These are phyloP conservation scores for Pollicipes pollicipes DNA, from an alignment of 1,140 invertebrate species.

Conservation along the genomic window DNA sequence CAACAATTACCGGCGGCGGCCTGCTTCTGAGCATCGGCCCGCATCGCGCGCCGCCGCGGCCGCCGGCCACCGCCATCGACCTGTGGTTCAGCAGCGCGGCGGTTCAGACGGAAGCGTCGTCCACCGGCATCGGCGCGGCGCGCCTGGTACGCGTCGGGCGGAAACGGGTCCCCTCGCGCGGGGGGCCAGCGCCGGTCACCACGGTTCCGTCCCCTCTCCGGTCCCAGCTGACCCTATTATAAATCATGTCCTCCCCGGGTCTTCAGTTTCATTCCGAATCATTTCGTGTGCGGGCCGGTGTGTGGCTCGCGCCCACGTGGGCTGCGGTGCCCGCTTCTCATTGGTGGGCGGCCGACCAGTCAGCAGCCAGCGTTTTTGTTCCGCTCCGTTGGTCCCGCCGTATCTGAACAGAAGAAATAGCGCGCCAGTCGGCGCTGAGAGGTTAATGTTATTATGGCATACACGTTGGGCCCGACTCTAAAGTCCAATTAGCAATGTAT, in stretches of 20 bases:
- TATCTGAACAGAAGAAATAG: not conserved
- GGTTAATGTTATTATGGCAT: slow-evolving; percentile 2
- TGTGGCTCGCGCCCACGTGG: slow-evolving; percentile 4
- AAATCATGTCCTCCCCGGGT: not conserved
- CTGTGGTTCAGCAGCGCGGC: not conserved
- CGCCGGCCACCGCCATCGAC: too few relatives aligned
- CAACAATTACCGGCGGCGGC: too few relatives aligned
- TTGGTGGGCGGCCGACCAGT: not conserved
- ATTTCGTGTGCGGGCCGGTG: not conserved
- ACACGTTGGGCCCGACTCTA: not conserved
- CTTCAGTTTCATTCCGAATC: not conserved
- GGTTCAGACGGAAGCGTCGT: too few relatives aligned
- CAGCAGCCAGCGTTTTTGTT: not conserved
- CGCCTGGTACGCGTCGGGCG: too few relatives aligned
- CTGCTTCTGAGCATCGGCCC: too few relatives aligned
- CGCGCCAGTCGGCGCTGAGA: not conserved
- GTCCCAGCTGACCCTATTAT: slow-evolving; percentile 1
- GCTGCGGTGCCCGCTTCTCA: not conserved
- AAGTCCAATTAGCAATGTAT: slow-evolving; percentile 5
- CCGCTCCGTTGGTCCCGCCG: too few relatives aligned
- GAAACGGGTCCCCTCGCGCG: not conserved
- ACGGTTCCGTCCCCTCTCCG: too few relatives aligned
- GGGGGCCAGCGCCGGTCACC: not conserved
- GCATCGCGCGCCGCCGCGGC: not conserved
- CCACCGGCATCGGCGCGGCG: too few relatives aligned